Evolutionary conservation across 2,797 vertebrate species (phyloP).

Genomic region (Spea hammondii): DNA sequence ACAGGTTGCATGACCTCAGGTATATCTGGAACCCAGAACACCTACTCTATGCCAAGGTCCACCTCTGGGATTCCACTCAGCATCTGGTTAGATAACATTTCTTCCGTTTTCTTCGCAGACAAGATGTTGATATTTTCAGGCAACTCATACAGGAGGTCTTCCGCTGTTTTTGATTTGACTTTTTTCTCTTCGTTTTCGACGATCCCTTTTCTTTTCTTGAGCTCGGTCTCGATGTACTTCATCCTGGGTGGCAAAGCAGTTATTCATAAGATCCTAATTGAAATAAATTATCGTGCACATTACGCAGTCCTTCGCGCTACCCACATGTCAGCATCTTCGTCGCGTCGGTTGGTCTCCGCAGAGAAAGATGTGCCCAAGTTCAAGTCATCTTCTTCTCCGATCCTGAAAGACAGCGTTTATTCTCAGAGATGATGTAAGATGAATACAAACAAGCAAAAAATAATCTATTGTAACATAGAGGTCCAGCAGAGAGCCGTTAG

Average conservation of each 20-base stretch:
- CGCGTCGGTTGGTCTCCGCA: slow-evolving; percentile 93
- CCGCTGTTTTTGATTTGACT: slow-evolving; percentile 88
- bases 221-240: slow-evolving; percentile 79
- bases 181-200: slow-evolving; percentile 91
- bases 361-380: slow-evolving; percentile 96
- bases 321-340: slow-evolving; percentile 98
- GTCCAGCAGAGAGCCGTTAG: too few relatives aligned
- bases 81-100: slow-evolving; percentile 99
- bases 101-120: slow-evolving; percentile 96
- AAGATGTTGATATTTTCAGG: slow-evolving; percentile 92
- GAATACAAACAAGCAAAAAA: not conserved
- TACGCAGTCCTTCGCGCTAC: slow-evolving; percentile 41
- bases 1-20: too few relatives aligned
- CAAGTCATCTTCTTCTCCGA: slow-evolving; percentile 90
- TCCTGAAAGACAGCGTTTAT: slow-evolving; percentile 64
- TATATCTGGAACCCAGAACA: not conserved
- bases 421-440: not conserved
- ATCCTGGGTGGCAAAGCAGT: slow-evolving; percentile 64
- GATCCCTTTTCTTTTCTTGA: slow-evolving; percentile 83
- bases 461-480: too few relatives aligned
- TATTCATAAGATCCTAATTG: too few relatives aligned
- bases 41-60: slow-evolving; percentile 94
- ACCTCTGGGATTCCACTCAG: slow-evolving; percentile 96
- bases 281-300: not conserved
- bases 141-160: slow-evolving; percentile 91